Evolutionary conservation across 2,888 invertebrate genomes (phyloP).

Genomic region (Cecidostiba fungosa): DNA sequence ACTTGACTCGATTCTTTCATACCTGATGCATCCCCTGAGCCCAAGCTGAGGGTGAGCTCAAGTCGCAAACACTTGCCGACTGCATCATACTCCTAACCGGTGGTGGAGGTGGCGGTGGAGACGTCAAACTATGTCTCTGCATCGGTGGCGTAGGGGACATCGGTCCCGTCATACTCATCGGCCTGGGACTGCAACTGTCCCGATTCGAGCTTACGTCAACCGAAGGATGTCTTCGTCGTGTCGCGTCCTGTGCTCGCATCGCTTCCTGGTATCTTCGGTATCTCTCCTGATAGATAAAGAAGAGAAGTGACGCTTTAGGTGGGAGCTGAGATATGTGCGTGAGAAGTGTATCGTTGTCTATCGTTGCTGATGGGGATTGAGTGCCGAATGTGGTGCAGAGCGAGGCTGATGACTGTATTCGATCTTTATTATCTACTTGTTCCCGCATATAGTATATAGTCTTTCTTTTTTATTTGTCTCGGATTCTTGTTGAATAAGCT

Average conservation of each 20-base stretch:
- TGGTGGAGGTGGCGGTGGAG: slow-evolving; percentile 68
- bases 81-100: slow-evolving; percentile 75
- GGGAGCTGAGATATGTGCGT: background rate
- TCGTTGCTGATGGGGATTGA: no score
- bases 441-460: no score
- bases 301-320: background rate
- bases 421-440: no score
- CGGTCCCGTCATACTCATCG: slow-evolving; percentile 71
- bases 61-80: slow-evolving; percentile 77
- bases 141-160: slow-evolving; percentile 66
- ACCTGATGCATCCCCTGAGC: slow-evolving; percentile 83
- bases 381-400: no score
- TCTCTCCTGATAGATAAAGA: slow-evolving; percentile 71
- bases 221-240: slow-evolving; percentile 71
- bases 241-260: slow-evolving; percentile 82
- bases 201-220: slow-evolving; percentile 67
- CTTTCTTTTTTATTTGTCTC: background rate
- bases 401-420: no score
- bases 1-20: slow-evolving; percentile 66
- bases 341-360: no score
- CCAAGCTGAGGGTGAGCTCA: slow-evolving; percentile 75
- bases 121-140: slow-evolving; percentile 34
- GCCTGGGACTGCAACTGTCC: slow-evolving; percentile 71
- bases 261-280: slow-evolving; percentile 81
- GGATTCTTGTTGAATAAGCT: no score